Percentiles rank a stretch among this genome's conserved stretches.
These are phyloP conservation scores for Chrysocyon brachyurus DNA, from an alignment of 2,797 vertebrate genomes.

Conservation along the genomic window DNA sequence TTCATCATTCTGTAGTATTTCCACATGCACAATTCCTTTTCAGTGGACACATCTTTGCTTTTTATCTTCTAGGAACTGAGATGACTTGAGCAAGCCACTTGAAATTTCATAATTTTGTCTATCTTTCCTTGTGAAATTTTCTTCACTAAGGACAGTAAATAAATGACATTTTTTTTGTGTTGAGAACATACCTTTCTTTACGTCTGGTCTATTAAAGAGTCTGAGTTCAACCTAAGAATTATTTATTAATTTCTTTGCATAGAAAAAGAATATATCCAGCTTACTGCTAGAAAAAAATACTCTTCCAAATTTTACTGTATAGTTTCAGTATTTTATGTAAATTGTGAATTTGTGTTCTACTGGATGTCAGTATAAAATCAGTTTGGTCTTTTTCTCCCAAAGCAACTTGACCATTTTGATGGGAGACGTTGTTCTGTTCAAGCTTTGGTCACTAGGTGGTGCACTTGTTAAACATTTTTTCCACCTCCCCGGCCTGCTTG, in stretches of 20 bases:
- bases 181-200: conserved; percentile 15
- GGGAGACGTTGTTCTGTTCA: neutral
- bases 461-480: conserved; percentile 58
- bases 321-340: neutral
- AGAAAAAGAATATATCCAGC: neutral
- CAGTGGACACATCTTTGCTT: neutral
- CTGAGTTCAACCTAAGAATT: conserved; percentile 18
- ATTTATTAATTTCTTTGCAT: neutral
- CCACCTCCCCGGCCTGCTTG: neutral
- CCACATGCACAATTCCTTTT: neutral
- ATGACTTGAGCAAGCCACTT: neutral
- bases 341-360: neutral
- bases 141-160: neutral
- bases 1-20: neutral
- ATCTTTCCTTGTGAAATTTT: conserved; percentile 14
- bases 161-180: neutral
- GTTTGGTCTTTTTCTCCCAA: neutral
- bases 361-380: neutral
- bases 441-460: conserved; percentile 70
- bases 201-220: neutral
- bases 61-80: neutral
- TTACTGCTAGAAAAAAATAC: conserved; percentile 30
- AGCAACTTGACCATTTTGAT: neutral
- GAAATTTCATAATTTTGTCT: neutral
- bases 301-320: neutral